Conservation (phyloP, 2,888 invertebrate genomes). For the Miltochrista miniata region DNA sequence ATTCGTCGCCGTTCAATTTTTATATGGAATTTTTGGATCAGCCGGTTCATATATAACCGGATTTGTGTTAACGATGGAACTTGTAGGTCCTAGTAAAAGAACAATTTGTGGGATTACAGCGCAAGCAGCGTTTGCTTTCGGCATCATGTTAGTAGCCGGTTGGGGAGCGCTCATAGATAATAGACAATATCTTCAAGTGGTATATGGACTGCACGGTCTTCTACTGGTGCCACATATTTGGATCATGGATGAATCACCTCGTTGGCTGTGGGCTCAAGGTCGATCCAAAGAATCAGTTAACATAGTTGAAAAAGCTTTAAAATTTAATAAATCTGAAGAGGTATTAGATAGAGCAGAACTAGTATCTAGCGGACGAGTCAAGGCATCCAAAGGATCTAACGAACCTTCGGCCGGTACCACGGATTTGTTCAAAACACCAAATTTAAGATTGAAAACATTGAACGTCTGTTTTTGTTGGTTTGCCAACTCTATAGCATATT, state of each 20-base stretch:
- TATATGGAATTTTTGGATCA: conserved; percentile 92
- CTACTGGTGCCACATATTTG: conserved; percentile 92
- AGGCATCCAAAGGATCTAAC: conserved; percentile 61
- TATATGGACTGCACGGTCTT: conserved; percentile 90
- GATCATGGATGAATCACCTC: conserved; percentile 94
- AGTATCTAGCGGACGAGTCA: conserved; percentile 84
- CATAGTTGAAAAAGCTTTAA: conserved; percentile 90
- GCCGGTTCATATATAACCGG: conserved; percentile 90
- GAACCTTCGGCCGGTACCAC: conserved; percentile 82
- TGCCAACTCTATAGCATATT: conserved; percentile 94
- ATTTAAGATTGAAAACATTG: conserved; percentile 89
- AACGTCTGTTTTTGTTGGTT: conserved; percentile 94
- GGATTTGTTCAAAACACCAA: conserved; percentile 92
- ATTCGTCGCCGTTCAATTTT: conserved; percentile 86
- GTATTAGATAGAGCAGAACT: conserved; percentile 86
- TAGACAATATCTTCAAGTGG: conserved; percentile 88
- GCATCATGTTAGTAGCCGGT: conserved; percentile 92
- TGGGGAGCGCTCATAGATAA: conserved; percentile 92
- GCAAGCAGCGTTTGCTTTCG: conserved; percentile 90
- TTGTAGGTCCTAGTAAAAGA: conserved; percentile 91
- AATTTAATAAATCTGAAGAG: conserved; percentile 86
- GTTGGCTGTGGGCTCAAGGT: conserved; percentile 95
- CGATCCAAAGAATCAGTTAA: conserved; percentile 88
- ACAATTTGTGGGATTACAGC: conserved; percentile 92
- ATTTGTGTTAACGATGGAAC: conserved; percentile 90